Conservation (phyloP, 2,113 vertebrate species). For the Dicerorhinus sumatrensis region DNA sequence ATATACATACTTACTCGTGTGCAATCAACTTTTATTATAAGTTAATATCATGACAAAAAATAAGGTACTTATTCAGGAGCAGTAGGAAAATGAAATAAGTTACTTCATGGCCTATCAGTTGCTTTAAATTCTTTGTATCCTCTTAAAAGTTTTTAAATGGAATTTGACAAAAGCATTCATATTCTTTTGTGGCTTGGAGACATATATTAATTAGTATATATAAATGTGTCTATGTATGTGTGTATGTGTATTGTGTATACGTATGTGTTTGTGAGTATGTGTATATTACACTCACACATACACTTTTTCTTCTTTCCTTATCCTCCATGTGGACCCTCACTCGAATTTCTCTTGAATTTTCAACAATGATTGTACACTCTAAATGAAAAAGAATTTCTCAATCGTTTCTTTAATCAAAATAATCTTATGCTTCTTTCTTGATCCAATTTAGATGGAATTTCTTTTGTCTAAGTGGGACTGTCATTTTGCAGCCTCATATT, state of each 20-base stretch:
- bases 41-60: neutral
- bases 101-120: neutral
- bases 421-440: slow-evolving; percentile 69
- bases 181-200: neutral
- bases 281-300: neutral
- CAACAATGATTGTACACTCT: slow-evolving; percentile 56
- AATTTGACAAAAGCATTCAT: neutral
- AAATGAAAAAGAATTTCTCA: slow-evolving; percentile 77
- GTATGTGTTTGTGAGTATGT: neutral
- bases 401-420: slow-evolving; percentile 81
- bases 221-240: neutral
- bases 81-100: neutral
- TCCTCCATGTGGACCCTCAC: neutral
- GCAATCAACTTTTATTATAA: neutral
- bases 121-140: neutral
- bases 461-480: slow-evolving; percentile 73
- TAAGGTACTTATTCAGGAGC: neutral
- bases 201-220: neutral
- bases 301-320: slow-evolving; percentile 44
- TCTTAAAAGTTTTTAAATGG: neutral
- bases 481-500: slow-evolving; percentile 66
- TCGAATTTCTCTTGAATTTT: slow-evolving; percentile 76
- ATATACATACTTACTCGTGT: neutral
- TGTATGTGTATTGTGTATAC: neutral
- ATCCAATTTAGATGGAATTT: slow-evolving; percentile 84